Evolutionary conservation across 2,797 vertebrate species (phyloP), one percentile per base, ranked within the genome.

Genomic region (Acipenser ruthenus): DNA sequence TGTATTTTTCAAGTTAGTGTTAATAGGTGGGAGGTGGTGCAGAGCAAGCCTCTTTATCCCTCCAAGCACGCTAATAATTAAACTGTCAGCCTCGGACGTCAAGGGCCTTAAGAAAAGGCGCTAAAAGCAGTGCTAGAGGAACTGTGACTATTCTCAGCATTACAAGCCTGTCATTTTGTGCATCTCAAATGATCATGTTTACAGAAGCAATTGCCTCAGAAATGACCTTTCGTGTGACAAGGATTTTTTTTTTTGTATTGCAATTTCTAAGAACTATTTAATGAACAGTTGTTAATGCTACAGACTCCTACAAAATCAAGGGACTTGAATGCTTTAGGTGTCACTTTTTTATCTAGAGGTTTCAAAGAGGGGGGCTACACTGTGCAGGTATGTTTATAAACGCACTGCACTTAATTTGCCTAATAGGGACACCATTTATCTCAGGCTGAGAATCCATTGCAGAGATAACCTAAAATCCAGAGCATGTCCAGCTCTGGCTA

Each of bases 41-140:
- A 70, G 78, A 84, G 71, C 79, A 79, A 84, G 78, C 77, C 80
- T 82, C 82, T 93, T 92, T 89, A 90, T 91, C 88, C 80, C 83
- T 80, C 74, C 76, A 82, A 79, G 85, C 87, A 89, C 81, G 80
- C 84, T 80, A 73, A 77, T 92, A 93, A 95, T 96, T 95, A 94
- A 78, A 83, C 82, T 91, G 91, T 90, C 91, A 92, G 76, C 80
- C 75, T 60, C 48, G 78, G 80, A 86, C 87, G 73, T 86, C 82
- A 88, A 74, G 75, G 74, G 77, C 67, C 73, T 80, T 82, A 75
- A 78, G 81, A 79, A 82, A 75, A 76, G 77, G 84, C 85, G 87
- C 83, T 80, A 81, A 90, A 84, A 89, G 80, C 80, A 86, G 80
- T 77, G 78, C 77, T 83, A 84, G 82, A 88, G 84, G 82, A 86